phyloP scores from a whole-genome alignment of 2,113 vertebrate species.

The Cinclus cinclus region DNA sequence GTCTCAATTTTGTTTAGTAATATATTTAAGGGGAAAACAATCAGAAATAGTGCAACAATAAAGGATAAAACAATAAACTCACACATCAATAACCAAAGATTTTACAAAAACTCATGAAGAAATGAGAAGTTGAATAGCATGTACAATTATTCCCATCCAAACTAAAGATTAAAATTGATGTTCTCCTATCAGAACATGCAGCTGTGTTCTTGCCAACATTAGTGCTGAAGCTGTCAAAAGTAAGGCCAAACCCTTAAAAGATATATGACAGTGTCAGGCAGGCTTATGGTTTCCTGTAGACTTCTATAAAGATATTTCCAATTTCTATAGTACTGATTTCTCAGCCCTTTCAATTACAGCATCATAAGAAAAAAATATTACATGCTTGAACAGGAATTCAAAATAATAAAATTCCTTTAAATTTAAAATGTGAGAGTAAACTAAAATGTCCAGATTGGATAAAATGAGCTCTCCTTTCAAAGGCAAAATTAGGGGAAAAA shows the following conservation, averaged over 20 bases:
- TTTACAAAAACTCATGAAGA: not conserved
- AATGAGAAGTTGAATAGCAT: not conserved
- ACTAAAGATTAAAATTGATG: not conserved
- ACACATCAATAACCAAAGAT: not conserved
- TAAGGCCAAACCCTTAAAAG: not conserved
- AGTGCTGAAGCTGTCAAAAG: not conserved
- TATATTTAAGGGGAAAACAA: not conserved
- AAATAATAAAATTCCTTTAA: not conserved
- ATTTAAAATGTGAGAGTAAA: not conserved
- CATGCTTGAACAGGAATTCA: not conserved
- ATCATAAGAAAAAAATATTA: not conserved
- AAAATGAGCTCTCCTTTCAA: not conserved
- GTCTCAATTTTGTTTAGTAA: not conserved
- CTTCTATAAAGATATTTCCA: not conserved
- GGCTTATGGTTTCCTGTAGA: not conserved
- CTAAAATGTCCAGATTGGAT: not conserved
- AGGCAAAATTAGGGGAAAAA: not conserved
- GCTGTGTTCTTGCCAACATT: not conserved
- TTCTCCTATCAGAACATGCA: not conserved
- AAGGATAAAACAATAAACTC: not conserved
- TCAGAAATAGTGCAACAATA: not conserved
- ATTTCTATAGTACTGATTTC: not conserved
- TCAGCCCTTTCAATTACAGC: not conserved
- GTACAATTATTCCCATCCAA: not conserved
- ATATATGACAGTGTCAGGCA: not conserved